Conservation (phyloP, 2,797 vertebrate genomes). For the Synanceia verrucosa region DNA sequence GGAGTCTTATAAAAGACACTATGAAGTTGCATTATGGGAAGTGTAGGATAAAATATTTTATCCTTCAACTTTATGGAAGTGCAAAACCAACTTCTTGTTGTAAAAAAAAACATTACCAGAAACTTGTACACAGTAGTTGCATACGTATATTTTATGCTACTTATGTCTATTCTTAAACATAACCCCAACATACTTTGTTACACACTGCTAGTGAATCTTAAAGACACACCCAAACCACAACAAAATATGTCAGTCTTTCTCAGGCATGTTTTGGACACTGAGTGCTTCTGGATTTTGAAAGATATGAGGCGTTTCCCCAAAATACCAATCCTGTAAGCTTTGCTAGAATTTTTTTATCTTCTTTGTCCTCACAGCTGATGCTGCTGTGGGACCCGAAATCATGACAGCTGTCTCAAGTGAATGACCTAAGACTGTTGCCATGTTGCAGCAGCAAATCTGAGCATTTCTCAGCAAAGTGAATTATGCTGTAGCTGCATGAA, state of each 20-base stretch:
- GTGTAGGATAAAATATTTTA: background rate
- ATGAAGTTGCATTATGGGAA: background rate
- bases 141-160: background rate
- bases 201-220: background rate
- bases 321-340: slow-evolving; percentile 2
- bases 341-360: background rate
- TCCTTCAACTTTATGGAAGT: background rate
- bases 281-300: background rate
- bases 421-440: background rate
- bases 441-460: background rate
- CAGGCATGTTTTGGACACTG: background rate
- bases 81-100: background rate
- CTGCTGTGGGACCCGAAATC: background rate
- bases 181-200: background rate
- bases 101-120: background rate
- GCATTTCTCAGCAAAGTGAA: background rate
- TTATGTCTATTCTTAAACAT: background rate
- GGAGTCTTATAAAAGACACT: background rate
- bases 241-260: background rate
- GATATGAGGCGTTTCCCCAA: slow-evolving; percentile 16
- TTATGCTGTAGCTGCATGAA: background rate
- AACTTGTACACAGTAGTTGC: background rate
- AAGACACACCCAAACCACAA: slow-evolving; percentile 8
- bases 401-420: background rate
- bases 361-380: background rate